Percentiles rank a stretch among this genome's conserved stretches.
phyloP scores from a whole-genome alignment of 2,113 vertebrate species.

The Mustelus asterias region DNA sequence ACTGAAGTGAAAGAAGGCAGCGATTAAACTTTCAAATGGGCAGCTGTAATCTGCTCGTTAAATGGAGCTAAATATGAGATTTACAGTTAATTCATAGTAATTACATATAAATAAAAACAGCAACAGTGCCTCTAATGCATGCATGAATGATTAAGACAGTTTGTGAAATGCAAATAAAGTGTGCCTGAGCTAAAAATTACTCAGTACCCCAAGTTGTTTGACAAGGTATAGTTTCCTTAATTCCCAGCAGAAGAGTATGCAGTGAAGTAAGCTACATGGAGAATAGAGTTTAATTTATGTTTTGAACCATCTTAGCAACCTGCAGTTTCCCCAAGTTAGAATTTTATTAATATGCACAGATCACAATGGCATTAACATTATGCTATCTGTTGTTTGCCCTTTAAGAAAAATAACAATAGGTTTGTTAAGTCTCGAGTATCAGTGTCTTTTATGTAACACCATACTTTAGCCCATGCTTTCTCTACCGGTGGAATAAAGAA shows the following conservation, averaged over 20 bases:
- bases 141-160: background rate
- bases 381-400: background rate
- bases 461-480: constrained; percentile 44
- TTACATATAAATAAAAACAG: constrained; percentile 61
- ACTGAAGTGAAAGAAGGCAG: constrained; percentile 74
- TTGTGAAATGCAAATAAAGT: constrained; percentile 3
- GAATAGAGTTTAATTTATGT: background rate
- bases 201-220: background rate
- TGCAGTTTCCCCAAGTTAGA: background rate
- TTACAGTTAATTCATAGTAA: constrained; percentile 72
- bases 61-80: constrained; percentile 72
- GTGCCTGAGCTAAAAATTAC: background rate
- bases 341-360: background rate
- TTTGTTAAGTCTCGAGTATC: background rate
- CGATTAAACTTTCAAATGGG: constrained; percentile 73
- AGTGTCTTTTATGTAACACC: background rate
- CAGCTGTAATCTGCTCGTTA: constrained; percentile 66
- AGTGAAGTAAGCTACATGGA: background rate
- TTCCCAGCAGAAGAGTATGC: background rate
- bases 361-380: background rate
- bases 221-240: background rate
- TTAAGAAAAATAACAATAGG: background rate
- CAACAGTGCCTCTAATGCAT: constrained; percentile 38
- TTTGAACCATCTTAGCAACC: background rate
- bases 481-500: constrained; percentile 55